These are phyloP conservation scores for Contarinia nasturtii DNA, from an alignment of 1,140 invertebrate genomes.

Conservation along the genomic window DNA sequence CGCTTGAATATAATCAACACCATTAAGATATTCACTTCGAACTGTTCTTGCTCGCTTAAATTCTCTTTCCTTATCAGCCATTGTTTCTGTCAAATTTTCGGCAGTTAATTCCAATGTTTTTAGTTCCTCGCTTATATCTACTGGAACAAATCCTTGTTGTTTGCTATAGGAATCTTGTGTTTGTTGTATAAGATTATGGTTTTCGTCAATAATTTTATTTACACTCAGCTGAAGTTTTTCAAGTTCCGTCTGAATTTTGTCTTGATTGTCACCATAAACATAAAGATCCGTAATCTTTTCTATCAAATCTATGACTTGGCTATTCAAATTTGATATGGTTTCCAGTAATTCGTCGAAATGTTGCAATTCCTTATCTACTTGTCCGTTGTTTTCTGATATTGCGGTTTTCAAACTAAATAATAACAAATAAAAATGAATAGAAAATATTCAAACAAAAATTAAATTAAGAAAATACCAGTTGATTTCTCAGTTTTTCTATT, in stretches of 20 bases:
- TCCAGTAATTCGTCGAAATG: conserved; percentile 35
- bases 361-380: conserved; percentile 35
- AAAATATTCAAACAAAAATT: too few species aligned
- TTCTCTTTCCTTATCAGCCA: conserved; percentile 74
- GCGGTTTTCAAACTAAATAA: too few species aligned
- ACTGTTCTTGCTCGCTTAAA: conserved; percentile 66
- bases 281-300: conserved; percentile 43
- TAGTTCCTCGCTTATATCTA: conserved; percentile 53
- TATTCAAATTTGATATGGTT: conserved; percentile 40
- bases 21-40: conserved; percentile 54
- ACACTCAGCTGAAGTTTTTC: conserved; percentile 27
- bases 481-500: too few species aligned
- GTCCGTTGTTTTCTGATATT: too few species aligned
- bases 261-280: conserved; percentile 49
- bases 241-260: conserved; percentile 29
- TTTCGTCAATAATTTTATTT: conserved; percentile 31
- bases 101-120: conserved; percentile 58
- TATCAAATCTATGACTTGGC: conserved; percentile 37
- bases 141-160: conserved; percentile 46
- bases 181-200: conserved; percentile 38
- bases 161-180: conserved; percentile 47
- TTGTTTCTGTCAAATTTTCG: conserved; percentile 50
- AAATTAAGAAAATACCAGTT: too few species aligned
- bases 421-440: too few species aligned
- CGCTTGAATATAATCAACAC: conserved; percentile 58